A percentile compares a stretch with the other conserved stretches of the same genome.
These are phyloP conservation scores for Sminthurides aquaticus DNA, from an alignment of 2,888 invertebrate genomes.

Conservation along the genomic window DNA sequence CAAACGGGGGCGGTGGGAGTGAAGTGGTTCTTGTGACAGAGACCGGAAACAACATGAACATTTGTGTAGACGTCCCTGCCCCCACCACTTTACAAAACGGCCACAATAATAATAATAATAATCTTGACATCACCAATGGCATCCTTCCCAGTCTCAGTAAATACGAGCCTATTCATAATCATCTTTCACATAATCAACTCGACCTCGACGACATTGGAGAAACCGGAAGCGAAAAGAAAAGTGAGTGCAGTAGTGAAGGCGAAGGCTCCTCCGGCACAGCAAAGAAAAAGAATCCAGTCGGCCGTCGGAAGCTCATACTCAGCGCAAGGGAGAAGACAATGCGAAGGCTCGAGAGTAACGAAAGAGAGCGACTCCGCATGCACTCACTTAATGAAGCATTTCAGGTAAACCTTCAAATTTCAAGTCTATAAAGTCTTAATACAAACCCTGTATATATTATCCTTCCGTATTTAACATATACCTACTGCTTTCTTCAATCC, in stretches of 20 bases:
- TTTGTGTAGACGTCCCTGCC: background rate
- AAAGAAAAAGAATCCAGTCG: conserved; percentile 43
- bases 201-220: background rate
- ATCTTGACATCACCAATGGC: conserved; percentile 2
- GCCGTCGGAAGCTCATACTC: conserved; percentile 42
- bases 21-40: background rate
- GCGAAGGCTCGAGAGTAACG: conserved; percentile 43
- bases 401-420: conserved; percentile 36
- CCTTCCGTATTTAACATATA: background rate
- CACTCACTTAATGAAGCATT: conserved; percentile 44
- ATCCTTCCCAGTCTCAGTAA: background rate
- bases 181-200: background rate
- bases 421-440: background rate
- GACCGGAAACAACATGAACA: background rate
- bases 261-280: conserved; percentile 2
- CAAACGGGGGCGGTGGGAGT: conserved; percentile 7
- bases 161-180: background rate
- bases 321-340: conserved; percentile 43
- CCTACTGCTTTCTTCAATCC: background rate
- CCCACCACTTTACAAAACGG: background rate
- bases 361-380: conserved; percentile 43
- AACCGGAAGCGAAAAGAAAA: background rate
- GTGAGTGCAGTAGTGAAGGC: conserved; percentile 5
- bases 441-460: background rate
- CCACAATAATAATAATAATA: conserved; percentile 2